Evolutionary conservation across 2,888 invertebrate species (phyloP), one percentile per base, ranked within the genome.

Genomic region (Phasia obesa): DNA sequence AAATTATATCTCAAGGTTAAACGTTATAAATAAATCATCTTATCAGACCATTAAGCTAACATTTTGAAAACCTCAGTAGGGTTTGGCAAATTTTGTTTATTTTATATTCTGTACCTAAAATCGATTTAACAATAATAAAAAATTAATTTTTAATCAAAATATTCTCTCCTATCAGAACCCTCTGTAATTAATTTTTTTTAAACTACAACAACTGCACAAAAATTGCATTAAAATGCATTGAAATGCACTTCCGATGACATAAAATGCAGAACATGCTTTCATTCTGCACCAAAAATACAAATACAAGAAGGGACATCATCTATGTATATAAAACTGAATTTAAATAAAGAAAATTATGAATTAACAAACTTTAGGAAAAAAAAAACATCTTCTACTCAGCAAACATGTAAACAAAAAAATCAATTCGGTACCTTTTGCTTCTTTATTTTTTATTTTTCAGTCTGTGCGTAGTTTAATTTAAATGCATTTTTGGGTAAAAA

Each of bases 141-240:
- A 27, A 6, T 27, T 27, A 27, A 27, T 3, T 17, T 47, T 19
- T 47, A 17, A 2, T 13, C 15, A 21, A 49, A 9, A 21, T 19
- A 5, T 21, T 51, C 17, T 11, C 21, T 11, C 35, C 2, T 42
- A n/a, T 44, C 1, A 21, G 9, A 35, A 53, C 6, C 69, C 77
- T 69, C 69, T 69, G 53, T 77, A 44, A 5, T 3, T 15, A 42
- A 17, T 2, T 15, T 25, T 47, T 47, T 49, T 71, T 19, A 21
- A 78, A 31, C 53, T 21, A 55, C n/a, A 81, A 83, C 78, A 84
- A 69, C 82, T 31, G 76, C 85, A 87, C 74, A 78, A 86, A 53
- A 87, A 86, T 67, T 86, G 79, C 85, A 84, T 85, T 71, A 83
- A 84, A 74, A 81, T 87, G 87, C 82, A 87, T 79, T 80, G 84